A percentile compares a stretch with the other conserved stretches of the same genome.
These are phyloP conservation scores for Scaptomyza montana DNA, from an alignment of 1,140 invertebrate species.

Conservation along the genomic window DNA sequence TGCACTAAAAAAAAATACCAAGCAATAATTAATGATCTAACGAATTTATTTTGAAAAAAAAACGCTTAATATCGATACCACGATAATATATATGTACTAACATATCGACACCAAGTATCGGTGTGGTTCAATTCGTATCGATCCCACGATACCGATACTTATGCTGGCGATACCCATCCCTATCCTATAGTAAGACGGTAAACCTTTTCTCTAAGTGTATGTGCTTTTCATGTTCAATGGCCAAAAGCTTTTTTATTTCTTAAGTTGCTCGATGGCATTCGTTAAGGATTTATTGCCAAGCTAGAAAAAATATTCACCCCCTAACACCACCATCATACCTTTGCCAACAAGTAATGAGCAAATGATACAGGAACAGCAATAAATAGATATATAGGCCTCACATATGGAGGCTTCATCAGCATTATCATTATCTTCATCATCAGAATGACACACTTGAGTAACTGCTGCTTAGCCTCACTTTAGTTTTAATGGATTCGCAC, in stretches of 20 bases:
- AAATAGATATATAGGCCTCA: neutral
- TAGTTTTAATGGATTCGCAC: slow-evolving; percentile 78
- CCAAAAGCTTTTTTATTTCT: slow-evolving; percentile 27
- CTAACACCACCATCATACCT: neutral
- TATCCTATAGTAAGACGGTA: no score
- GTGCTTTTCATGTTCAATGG: slow-evolving; percentile 25
- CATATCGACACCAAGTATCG: no score
- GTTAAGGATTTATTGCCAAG: slow-evolving; percentile 61
- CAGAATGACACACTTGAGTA: neutral
- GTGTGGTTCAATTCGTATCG: no score
- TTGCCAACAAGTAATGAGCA: slow-evolving; percentile 57
- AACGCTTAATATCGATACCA: no score
- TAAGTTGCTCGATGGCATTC: slow-evolving; percentile 14
- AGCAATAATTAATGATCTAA: no score
- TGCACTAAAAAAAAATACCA: neutral
- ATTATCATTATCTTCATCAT: neutral
- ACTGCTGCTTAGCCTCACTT: slow-evolving; percentile 40
- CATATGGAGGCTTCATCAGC: neutral
- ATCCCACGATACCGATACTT: no score
- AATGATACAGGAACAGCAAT: slow-evolving; percentile 50
- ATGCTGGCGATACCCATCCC: no score
- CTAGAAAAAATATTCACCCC: slow-evolving; percentile 49
- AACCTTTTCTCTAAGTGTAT: neutral
- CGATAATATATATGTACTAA: no score
- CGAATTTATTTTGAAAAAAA: no score